Percentiles rank a stretch among this genome's conserved stretches.
Conservation (phyloP, 2,797 vertebrate genomes). For the Discoglossus pictus region DNA sequence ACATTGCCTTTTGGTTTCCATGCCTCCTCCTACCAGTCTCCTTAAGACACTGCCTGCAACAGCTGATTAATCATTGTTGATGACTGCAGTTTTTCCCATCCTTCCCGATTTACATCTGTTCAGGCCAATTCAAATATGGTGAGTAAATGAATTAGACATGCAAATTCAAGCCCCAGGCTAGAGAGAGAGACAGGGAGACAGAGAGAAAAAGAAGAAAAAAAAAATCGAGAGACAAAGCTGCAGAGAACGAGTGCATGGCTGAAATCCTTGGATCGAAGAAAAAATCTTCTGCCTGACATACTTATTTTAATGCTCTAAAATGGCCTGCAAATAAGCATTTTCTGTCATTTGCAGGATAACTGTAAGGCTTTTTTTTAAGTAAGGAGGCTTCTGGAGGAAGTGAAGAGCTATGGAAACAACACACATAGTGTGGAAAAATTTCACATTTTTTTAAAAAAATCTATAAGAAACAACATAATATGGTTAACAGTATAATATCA, state of each 20-base stretch:
- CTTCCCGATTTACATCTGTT: slow-evolving; percentile 83
- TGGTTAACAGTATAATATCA: slow-evolving; percentile 99
- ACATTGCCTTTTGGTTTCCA: slow-evolving; percentile 81
- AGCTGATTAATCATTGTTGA: slow-evolving; percentile 85
- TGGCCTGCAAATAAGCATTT: slow-evolving; percentile 77
- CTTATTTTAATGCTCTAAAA: slow-evolving; percentile 82
- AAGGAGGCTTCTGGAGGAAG: slow-evolving; percentile 87
- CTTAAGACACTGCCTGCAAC: slow-evolving; percentile 82
- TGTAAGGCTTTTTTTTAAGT: slow-evolving; percentile 83
- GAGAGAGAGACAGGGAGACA: slow-evolving; percentile 71
- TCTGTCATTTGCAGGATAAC: slow-evolving; percentile 78
- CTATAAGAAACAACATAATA: slow-evolving; percentile 99
- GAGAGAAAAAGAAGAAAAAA: slow-evolving; percentile 65
- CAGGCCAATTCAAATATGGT: slow-evolving; percentile 84
- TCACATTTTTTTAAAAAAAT: slow-evolving; percentile 98
- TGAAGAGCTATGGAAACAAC: slow-evolving; percentile 91
- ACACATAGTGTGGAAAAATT: slow-evolving; percentile 99
- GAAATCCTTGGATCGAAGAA: slow-evolving; percentile 83
- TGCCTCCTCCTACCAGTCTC: slow-evolving; percentile 80
- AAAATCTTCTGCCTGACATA: slow-evolving; percentile 79
- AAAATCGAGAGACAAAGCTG: slow-evolving; percentile 56
- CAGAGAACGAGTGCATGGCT: slow-evolving; percentile 73
- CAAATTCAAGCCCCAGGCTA: slow-evolving; percentile 84
- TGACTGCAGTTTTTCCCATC: slow-evolving; percentile 83
- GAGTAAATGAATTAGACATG: slow-evolving; percentile 87